Conservation (phyloP, 1,140 invertebrate genomes). For the Schlechtendalia chinensis region DNA sequence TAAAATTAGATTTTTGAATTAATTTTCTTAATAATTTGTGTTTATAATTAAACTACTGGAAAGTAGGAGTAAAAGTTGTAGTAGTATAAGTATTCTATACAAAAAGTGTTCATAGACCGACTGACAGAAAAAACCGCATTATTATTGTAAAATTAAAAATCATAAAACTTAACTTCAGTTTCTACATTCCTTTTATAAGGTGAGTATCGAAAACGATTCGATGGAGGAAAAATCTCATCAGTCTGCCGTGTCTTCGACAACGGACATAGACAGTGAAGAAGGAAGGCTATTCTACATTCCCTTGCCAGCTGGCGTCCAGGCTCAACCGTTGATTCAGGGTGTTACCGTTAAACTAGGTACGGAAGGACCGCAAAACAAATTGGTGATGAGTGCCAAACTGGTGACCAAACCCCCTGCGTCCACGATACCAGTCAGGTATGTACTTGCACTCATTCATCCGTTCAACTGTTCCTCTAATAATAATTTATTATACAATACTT, state of each 20-base stretch:
- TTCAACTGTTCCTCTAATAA: not conserved
- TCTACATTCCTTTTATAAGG: constrained; percentile 39
- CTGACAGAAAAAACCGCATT: too few species aligned
- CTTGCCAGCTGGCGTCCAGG: constrained; percentile 59
- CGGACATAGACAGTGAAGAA: constrained; percentile 56
- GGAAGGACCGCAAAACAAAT: constrained; percentile 65
- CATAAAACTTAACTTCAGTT: not conserved
- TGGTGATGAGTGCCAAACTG: constrained; percentile 67
- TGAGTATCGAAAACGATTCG: constrained; percentile 51
- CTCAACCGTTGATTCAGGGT: constrained; percentile 63
- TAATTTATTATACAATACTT: too few species aligned
- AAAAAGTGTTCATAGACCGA: too few species aligned
- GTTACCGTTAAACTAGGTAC: constrained; percentile 68
- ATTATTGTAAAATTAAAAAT: too few species aligned
- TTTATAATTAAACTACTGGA: too few species aligned
- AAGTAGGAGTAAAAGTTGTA: too few species aligned
- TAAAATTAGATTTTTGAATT: too few species aligned
- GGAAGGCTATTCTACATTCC: constrained; percentile 73
- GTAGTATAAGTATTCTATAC: too few species aligned
- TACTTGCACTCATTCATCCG: not conserved
- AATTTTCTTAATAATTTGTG: too few species aligned
- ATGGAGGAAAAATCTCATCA: constrained; percentile 60
- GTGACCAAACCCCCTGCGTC: constrained; percentile 64
- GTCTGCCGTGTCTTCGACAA: constrained; percentile 54
- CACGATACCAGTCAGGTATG: constrained; percentile 30